Base-by-base conservation (phyloP, 2,888 invertebrate genomes). In the Scrobipalpa costella region DNA sequence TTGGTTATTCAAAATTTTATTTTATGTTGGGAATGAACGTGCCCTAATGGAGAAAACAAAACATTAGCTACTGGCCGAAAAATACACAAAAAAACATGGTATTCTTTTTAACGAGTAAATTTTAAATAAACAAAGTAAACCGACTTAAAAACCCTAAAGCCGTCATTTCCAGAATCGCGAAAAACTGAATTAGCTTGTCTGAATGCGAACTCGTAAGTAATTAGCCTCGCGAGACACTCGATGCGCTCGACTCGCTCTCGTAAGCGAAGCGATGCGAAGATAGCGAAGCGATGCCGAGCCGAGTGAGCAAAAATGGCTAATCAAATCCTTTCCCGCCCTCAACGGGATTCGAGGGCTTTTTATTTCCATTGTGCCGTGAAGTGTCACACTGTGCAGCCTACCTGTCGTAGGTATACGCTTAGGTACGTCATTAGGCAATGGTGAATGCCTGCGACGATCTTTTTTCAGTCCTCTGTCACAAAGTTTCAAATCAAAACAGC, bases 211-310 rank as follows among this genome's bases (percentile, higher is more conserved):
- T 87, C 86, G 89, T 88, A 89, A 89, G 90, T 91, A 91, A 91
- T 91, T 91, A 90, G 90, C 89, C 90, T 82, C 86, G 85, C 83
- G 90, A 87, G 90, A 88, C 86, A 83, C 89, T 90, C 88, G 87
- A 90, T 86, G 69, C 83, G 82, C 74, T 79, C 78, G 71, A 75
- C 75, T 77, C 81, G 82, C 88, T 79, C 90, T 90, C 83, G 85
- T 85, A 84, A 87, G 84, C 88, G 86, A 84, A 84, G 83, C 89
- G 85, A 72, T 83, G 86, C 84, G 87, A 90, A 89, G 89, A 88
- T 88, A 85, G 84, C 86, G 83, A 76, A 75, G 82, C 80, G 82
- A 84, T 79, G 84, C 74, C 79, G 73, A 77, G 81, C 84, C 79
- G 80, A 81, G 74, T 71, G 85, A 88, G 86, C 85, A 80, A 88